Conservation (phyloP, 2,113 vertebrate species). For the Syngnathus typhle region DNA sequence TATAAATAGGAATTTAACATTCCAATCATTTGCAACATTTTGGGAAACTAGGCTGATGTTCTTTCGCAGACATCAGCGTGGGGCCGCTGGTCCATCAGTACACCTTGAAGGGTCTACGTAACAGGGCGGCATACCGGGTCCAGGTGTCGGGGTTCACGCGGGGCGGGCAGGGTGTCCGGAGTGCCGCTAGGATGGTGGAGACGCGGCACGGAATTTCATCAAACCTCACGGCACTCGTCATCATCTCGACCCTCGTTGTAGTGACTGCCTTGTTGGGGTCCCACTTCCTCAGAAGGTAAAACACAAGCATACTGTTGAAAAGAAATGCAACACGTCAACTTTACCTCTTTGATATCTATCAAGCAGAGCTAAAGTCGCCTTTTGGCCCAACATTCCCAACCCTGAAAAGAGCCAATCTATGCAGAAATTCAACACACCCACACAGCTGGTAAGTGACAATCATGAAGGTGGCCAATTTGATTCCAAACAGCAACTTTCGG, state of each 20-base stretch:
- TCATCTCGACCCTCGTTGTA: not conserved
- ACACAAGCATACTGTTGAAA: not conserved
- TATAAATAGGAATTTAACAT: not conserved
- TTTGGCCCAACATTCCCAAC: conserved; percentile 2
- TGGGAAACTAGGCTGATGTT: too few species aligned
- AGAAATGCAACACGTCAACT: not conserved
- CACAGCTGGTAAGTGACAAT: not conserved
- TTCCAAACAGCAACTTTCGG: not conserved
- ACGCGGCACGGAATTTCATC: not conserved
- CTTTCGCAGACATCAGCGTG: not conserved
- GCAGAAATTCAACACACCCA: not conserved
- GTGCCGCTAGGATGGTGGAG: not conserved
- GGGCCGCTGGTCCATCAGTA: not conserved
- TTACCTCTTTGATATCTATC: not conserved
- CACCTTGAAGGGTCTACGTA: not conserved
- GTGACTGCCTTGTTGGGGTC: not conserved
- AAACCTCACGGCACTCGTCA: not conserved
- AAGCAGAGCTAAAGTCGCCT: not conserved
- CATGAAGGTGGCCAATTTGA: not conserved
- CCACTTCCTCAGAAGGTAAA: not conserved
- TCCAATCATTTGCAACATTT: too few species aligned
- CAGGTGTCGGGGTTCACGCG: conserved; percentile 9
- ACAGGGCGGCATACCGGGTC: not conserved
- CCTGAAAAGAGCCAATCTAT: conserved; percentile 1
- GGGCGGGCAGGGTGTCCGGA: not conserved